Evolutionary conservation across 2,888 invertebrate species (phyloP), one percentile per base, ranked within the genome.

Genomic region (Drosophila colorata): DNA sequence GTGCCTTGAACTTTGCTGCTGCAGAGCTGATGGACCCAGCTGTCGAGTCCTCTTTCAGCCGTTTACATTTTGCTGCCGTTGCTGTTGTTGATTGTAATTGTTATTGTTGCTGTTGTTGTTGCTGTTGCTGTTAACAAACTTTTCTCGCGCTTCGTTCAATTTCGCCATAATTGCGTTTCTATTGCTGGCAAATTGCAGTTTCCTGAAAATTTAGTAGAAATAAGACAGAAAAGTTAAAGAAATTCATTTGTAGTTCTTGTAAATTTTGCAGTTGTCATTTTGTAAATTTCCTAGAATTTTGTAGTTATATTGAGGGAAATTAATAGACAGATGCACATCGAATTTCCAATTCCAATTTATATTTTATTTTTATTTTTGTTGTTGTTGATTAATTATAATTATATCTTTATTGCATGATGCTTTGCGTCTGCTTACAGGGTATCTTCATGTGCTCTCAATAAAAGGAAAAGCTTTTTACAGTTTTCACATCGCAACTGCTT

Each of bases 121-220:
- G 11, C 33, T 67, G 61, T 37, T 69, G 56, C 43, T 77, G 47
- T 37, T 71, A 72, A 74, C 47, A 40, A 69, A 78, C 38, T 79
- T 74, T 70, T 43, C 52, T 46, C 44, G 37, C 31, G 53, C 52
- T 49, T 48, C 56, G 53, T 69, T 76, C 52, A 63, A 69, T 65
- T 72, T 78, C 65, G 67, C 69, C 89, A 87, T 89, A 79, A 86
- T 80, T 89, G 71, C 66, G 68, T 64, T 69, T 64, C 58, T 52
- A 55, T 65, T 57, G 61, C 66, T 47, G 46, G 65, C 47, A 64
- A 69, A 74, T 66, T 63, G 68, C 74, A 60, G 63, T 44, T 51
- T 49, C 33, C 87, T 78, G 78, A 5, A 74, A 70, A 55, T 46
- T 40, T 11, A 14, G n/a, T 16, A 20, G 28, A 25, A 37, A 47